Conservation (phyloP, 2,888 invertebrate species). For the Masnerella sp. region DNA sequence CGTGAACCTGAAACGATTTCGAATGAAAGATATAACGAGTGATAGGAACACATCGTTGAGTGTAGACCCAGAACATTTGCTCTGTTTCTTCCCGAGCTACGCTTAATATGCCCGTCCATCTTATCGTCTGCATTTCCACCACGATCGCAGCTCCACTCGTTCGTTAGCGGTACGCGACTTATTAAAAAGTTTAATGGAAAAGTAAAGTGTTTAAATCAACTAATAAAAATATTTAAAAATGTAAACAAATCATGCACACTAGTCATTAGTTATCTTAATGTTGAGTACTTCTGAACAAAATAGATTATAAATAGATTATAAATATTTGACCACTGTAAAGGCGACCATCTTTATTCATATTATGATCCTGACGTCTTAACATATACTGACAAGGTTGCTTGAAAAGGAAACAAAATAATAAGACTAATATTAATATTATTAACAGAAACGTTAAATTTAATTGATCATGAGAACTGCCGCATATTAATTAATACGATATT, state of each 20-base stretch:
- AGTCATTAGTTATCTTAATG: slow-evolving; percentile 61
- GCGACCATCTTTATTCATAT: slow-evolving; percentile 51
- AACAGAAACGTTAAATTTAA: no score
- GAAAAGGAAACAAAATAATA: slow-evolving; percentile 14
- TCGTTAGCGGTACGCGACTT: slow-evolving; percentile 62
- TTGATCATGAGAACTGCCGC: slow-evolving; percentile 28
- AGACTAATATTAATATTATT: background rate
- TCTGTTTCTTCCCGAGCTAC: slow-evolving; percentile 62
- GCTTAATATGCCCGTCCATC: slow-evolving; percentile 62
- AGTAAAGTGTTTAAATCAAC: slow-evolving; percentile 32
- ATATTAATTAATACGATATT: slow-evolving; percentile 12
- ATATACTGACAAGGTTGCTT: slow-evolving; percentile 17
- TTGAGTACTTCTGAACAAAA: slow-evolving; percentile 61
- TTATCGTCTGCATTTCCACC: slow-evolving; percentile 62
- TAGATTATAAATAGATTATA: slow-evolving; percentile 57
- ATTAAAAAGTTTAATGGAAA: slow-evolving; percentile 28
- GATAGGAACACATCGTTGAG: slow-evolving; percentile 51
- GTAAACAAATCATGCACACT: slow-evolving; percentile 54
- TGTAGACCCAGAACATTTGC: slow-evolving; percentile 57
- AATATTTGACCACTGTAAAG: slow-evolving; percentile 55
- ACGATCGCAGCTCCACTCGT: slow-evolving; percentile 62
- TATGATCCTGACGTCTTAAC: slow-evolving; percentile 30
- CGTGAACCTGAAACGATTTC: slow-evolving; percentile 36
- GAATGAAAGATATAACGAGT: slow-evolving; percentile 34
- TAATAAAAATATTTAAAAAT: slow-evolving; percentile 26